Percentiles rank a stretch among this genome's conserved stretches.
Conservation (phyloP, 2,113 vertebrate species). For the Hylia prasina region DNA sequence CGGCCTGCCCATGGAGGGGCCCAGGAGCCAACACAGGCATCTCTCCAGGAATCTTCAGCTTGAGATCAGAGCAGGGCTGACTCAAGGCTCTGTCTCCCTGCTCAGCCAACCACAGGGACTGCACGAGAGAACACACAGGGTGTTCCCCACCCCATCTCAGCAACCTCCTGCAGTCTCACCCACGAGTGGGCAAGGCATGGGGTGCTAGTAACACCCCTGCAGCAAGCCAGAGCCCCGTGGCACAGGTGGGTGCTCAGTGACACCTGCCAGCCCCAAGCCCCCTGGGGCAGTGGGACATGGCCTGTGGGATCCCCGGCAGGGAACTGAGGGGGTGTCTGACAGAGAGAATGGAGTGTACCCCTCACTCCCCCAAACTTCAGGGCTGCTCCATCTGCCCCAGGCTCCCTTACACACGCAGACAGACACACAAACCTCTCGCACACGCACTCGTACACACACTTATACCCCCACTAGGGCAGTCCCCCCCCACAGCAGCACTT, state of each 20-base stretch:
- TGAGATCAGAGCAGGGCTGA: neutral
- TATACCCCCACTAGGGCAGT: neutral
- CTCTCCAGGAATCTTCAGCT: neutral
- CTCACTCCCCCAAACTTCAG: neutral
- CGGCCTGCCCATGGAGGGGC: neutral
- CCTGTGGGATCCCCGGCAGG: fast-evolving
- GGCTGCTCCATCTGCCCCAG: neutral
- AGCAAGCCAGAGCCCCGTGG: neutral
- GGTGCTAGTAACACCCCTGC: neutral
- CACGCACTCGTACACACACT: neutral
- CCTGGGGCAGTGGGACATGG: fast-evolving
- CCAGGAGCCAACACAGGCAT: neutral
- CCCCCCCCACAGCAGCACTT: neutral
- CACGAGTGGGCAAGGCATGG: fast-evolving
- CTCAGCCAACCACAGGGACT: neutral
- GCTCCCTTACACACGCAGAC: neutral
- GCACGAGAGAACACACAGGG: neutral
- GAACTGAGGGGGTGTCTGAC: neutral
- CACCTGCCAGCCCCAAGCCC: neutral
- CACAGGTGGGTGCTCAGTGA: neutral
- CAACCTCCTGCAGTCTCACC: neutral
- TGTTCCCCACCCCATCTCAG: fast-evolving
- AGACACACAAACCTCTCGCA: neutral
- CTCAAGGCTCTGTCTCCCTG: neutral
- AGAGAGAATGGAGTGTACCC: neutral